A percentile compares a stretch with the other conserved stretches of the same genome.
phyloP scores from a whole-genome alignment of 2,888 invertebrate species.

The Azorinus chamasolen region DNA sequence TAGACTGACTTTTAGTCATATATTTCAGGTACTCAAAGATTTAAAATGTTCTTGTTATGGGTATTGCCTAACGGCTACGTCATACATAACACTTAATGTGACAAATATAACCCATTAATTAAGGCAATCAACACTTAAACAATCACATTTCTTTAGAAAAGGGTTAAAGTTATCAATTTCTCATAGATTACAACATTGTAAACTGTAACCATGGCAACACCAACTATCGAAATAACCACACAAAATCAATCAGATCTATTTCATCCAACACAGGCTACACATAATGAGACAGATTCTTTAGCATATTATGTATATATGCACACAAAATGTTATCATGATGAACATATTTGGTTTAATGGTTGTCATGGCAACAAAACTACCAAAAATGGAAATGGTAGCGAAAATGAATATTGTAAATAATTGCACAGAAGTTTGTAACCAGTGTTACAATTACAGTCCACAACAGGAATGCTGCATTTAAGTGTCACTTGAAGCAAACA shows the following conservation, averaged over 20 bases:
- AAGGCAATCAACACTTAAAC: no score
- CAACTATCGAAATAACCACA: no score
- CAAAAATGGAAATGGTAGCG: not conserved
- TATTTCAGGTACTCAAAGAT: no score
- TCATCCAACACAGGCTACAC: not conserved
- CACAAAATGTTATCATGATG: slow-evolving; percentile 39
- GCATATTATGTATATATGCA: slow-evolving; percentile 3
- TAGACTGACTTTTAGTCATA: no score
- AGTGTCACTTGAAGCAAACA: slow-evolving; percentile 3
- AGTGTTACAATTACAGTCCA: not conserved
- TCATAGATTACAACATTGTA: no score
- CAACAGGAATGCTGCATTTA: slow-evolving; percentile 12
- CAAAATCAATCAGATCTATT: no score
- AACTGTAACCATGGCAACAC: no score
- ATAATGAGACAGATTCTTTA: slow-evolving; percentile 4
- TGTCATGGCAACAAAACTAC: not conserved
- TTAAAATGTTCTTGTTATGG: no score
- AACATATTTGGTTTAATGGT: slow-evolving; percentile 12
- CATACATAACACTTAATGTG: no score
- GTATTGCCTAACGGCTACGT: no score
- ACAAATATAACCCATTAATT: not conserved
- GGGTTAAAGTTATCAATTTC: no score
- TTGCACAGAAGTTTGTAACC: not conserved
- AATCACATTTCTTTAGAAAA: no score
- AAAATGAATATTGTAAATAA: slow-evolving; percentile 1